Conservation (phyloP, 53 echinoderm and acorn worm species). For the Actinopyga echinites region DNA sequence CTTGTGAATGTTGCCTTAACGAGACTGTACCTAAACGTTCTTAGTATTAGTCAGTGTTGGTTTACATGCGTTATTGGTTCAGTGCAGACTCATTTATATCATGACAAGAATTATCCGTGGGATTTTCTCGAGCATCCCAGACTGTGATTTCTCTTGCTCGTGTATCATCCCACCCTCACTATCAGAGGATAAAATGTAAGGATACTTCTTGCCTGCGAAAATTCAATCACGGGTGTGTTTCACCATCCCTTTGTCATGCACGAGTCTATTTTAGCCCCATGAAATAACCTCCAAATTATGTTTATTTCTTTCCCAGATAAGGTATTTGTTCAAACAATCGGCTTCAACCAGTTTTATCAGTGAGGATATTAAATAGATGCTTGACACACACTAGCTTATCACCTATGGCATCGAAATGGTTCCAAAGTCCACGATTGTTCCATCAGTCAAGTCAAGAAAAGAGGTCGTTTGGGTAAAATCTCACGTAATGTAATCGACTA, state of each 20-base stretch:
- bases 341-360: constrained; percentile 7
- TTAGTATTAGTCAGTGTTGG: too few species aligned
- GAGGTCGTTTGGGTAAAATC: too few species aligned
- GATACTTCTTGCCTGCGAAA: too few species aligned
- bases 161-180: too few species aligned
- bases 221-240: neutral
- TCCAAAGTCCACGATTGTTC: constrained; percentile 20
- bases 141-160: too few species aligned
- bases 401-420: neutral
- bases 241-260: constrained; percentile 9
- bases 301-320: constrained; percentile 7
- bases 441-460: constrained; percentile 25
- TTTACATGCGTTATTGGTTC: neutral
- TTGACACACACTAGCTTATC: neutral
- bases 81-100: neutral
- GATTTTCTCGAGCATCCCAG: neutral
- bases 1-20: too few species aligned
- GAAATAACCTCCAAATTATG: constrained; percentile 10
- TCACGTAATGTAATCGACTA: too few species aligned
- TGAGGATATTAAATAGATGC: constrained; percentile 18
- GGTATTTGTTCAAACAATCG: constrained; percentile 15
- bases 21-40: too few species aligned
- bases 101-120: neutral
- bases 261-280: neutral
- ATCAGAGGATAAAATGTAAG: too few species aligned